A percentile compares a stretch with the other conserved stretches of the same genome.
Conservation (phyloP, 2,113 vertebrate genomes). For the Morone chrysops region DNA sequence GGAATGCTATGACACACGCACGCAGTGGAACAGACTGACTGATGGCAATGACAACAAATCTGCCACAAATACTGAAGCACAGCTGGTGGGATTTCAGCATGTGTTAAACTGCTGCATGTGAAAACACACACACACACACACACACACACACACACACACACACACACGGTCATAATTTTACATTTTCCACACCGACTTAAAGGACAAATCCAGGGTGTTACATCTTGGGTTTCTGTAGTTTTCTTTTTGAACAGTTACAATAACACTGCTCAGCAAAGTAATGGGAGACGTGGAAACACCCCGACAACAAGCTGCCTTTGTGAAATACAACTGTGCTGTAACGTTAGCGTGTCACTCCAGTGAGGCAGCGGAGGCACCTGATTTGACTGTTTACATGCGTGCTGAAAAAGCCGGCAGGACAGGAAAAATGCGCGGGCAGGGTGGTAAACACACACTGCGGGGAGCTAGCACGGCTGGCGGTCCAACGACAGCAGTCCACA, state of each 20-base stretch:
- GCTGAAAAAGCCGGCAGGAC: neutral
- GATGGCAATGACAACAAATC: constrained; percentile 46
- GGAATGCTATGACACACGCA: constrained; percentile 2
- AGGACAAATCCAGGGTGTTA: neutral
- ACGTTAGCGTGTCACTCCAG: neutral
- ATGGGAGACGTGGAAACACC: neutral
- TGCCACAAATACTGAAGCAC: constrained; percentile 43
- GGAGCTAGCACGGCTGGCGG: neutral
- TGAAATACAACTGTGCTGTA: neutral
- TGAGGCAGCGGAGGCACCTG: neutral
- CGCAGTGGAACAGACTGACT: constrained; percentile 10
- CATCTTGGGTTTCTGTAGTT: too few species aligned
- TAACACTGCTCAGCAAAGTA: neutral
- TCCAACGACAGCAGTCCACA: neutral
- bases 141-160: neutral
- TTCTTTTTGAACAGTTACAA: neutral
- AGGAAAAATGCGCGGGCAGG: neutral
- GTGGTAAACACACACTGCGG: neutral
- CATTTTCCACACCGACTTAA: neutral
- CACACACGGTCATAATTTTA: neutral
- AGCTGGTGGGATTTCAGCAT: constrained; percentile 45
- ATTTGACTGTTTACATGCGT: neutral
- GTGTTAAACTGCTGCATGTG: constrained; percentile 10
- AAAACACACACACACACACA: neutral
- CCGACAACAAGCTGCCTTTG: neutral